Conservation (phyloP, 2,113 vertebrate species). For the Saguinus imperator region DNA sequence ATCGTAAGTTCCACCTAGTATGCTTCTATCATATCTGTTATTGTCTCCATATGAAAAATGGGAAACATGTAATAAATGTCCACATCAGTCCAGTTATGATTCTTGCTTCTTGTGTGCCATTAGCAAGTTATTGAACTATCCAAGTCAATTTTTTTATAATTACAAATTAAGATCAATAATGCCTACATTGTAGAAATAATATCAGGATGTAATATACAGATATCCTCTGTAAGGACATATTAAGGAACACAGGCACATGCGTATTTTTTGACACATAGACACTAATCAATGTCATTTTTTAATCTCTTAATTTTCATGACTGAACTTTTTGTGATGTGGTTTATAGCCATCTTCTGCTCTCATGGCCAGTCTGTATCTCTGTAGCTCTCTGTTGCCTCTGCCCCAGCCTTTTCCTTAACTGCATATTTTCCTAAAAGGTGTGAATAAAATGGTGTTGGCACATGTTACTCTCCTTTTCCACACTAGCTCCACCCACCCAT, state of each 20-base stretch:
- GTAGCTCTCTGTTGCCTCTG: background rate
- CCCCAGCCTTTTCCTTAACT: background rate
- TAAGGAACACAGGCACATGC: rapidly evolving
- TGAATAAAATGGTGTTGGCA: background rate
- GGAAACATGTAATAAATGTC: background rate
- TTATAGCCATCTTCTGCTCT: background rate
- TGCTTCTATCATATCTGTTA: background rate
- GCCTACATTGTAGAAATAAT: background rate
- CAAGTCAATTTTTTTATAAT: background rate
- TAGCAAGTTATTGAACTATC: background rate
- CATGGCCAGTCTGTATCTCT: background rate
- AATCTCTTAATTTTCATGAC: background rate
- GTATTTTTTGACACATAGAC: background rate
- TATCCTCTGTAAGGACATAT: background rate
- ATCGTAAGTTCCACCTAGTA: background rate
- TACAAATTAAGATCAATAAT: background rate
- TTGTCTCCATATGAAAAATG: background rate
- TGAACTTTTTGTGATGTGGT: background rate
- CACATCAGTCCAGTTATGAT: background rate
- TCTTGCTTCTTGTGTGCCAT: background rate
- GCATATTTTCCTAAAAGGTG: background rate
- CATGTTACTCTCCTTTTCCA: background rate
- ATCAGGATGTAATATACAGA: background rate
- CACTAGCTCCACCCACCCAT: no score
- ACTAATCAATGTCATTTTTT: background rate